These are phyloP conservation scores for Hypena proboscidalis DNA, from an alignment of 2,888 invertebrate species.

Conservation along the genomic window DNA sequence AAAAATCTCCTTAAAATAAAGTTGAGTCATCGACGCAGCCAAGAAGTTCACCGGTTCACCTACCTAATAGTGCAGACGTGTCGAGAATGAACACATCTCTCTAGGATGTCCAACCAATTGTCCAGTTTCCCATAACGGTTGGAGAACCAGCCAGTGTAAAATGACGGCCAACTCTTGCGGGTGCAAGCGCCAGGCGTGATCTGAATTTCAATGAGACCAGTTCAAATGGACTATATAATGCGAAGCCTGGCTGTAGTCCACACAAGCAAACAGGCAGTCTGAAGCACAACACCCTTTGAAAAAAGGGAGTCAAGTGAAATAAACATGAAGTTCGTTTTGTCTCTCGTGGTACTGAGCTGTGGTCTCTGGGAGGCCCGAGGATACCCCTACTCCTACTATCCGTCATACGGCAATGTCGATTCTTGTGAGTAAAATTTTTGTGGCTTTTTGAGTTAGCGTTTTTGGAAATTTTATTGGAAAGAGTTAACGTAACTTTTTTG, in stretches of 20 bases:
- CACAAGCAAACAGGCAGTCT: constrained; percentile 62
- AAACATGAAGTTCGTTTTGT: constrained; percentile 61
- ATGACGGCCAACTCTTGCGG: constrained; percentile 58
- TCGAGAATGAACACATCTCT: constrained; percentile 59
- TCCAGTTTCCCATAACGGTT: constrained; percentile 73
- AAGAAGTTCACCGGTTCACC: constrained; percentile 61
- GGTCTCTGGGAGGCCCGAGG: constrained; percentile 61
- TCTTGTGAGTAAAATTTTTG: constrained; percentile 61
- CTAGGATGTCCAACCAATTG: constrained; percentile 67
- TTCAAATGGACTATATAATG: constrained; percentile 73
- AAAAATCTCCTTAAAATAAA: constrained; percentile 21
- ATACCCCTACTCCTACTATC: constrained; percentile 66
- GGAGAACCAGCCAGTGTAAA: constrained; percentile 68
- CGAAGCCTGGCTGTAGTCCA: constrained; percentile 48
- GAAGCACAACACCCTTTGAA: constrained; percentile 59
- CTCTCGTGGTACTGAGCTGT: constrained; percentile 59
- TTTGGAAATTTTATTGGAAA: no score
- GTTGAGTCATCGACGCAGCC: constrained; percentile 35
- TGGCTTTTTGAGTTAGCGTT: no score
- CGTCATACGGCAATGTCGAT: constrained; percentile 74
- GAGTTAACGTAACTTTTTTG: no score
- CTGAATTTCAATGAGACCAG: constrained; percentile 75
- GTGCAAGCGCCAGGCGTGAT: constrained; percentile 62
- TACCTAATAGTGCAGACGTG: constrained; percentile 60
- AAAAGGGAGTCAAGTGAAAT: constrained; percentile 44